Evolutionary conservation across 2,113 vertebrate genomes (phyloP).

Genomic region (Antechinus stuartii): DNA sequence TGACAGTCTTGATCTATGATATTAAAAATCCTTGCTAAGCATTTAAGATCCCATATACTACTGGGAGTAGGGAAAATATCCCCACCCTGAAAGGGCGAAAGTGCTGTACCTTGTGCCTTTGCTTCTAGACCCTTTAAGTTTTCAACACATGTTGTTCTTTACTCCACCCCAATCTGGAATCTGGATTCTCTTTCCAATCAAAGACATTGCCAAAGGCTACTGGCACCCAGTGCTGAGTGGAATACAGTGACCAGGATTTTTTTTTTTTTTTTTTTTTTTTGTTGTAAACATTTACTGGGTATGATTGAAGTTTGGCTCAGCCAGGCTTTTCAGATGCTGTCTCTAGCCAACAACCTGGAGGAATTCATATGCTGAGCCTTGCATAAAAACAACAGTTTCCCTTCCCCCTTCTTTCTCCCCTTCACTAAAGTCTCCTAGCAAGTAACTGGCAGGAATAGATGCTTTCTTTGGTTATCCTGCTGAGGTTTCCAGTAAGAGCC

Average conservation of each 20-base stretch:
- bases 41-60: neutral
- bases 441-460: constrained; percentile 23
- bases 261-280: neutral
- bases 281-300: constrained; percentile 65
- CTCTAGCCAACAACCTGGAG: constrained; percentile 62
- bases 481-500: constrained; percentile 41
- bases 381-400: constrained; percentile 59
- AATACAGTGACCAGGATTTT: constrained; percentile 32
- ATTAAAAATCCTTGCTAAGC: neutral
- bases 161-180: constrained; percentile 21
- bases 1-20: neutral
- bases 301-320: constrained; percentile 61
- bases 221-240: constrained; percentile 50
- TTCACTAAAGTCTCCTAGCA: constrained; percentile 60
- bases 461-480: neutral
- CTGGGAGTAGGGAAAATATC: neutral
- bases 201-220: constrained; percentile 53
- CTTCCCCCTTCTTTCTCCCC: constrained; percentile 43
- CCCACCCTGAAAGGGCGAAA: neutral
- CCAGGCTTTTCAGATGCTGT: constrained; percentile 20
- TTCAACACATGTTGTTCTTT: constrained; percentile 51
- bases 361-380: constrained; percentile 37
- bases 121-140: neutral
- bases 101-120: neutral
- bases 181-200: constrained; percentile 56